Base-by-base conservation (phyloP, 2,113 vertebrate genomes). In the Vireo altiloquus region DNA sequence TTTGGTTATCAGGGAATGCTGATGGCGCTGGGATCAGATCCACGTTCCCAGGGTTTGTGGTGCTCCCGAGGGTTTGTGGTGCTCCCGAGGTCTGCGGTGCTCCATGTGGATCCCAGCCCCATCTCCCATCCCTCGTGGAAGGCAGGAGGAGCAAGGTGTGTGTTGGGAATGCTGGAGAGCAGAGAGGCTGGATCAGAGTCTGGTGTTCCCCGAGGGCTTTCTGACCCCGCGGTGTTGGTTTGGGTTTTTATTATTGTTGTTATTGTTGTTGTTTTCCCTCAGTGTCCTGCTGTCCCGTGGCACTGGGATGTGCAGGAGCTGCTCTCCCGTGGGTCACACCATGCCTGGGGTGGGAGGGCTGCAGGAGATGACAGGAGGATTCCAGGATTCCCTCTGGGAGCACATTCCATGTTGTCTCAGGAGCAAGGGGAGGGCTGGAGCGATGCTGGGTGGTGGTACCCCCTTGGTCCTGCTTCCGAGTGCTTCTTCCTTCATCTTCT, bases 191-290 rank as follows among this genome's bases (percentile, higher is more conserved):
- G 4, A 0, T 0, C 11, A 4, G 19, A 19, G 23, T 4, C 3
- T 18, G 37, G 10, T n/a, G 68, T 15, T 68, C 44, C 23, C 50
- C 6, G 8, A 35, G 69, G 15, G 16, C 9, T 9, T 13, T 18
- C 40, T 24, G 50, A 5, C 5, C 4, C 0, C 0, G 5, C 18
- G 49, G 1, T 0, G 7, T 8, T 2, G 14, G 13, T 61, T 50
- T 61, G 46, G 24, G 11, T 11, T 7, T 3, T 54, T 7, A 4
- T n/a, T n/a, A 1, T 30, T 37, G 7, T 11, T 53, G 17, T 53
- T 30, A 10, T 53, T 53, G 9, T 17, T 53, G 1, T 54, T 31
- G 11, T 11, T 14, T 22, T 8, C 19, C 18, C 21, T 7, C 3
- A 0, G 14, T n/a, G 16, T 15, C 19, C 56, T 0, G 2, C 27